Evolutionary conservation across 2,113 vertebrate species (phyloP), one percentile per base, ranked within the genome.

Genomic region (Psettodes erumei): DNA sequence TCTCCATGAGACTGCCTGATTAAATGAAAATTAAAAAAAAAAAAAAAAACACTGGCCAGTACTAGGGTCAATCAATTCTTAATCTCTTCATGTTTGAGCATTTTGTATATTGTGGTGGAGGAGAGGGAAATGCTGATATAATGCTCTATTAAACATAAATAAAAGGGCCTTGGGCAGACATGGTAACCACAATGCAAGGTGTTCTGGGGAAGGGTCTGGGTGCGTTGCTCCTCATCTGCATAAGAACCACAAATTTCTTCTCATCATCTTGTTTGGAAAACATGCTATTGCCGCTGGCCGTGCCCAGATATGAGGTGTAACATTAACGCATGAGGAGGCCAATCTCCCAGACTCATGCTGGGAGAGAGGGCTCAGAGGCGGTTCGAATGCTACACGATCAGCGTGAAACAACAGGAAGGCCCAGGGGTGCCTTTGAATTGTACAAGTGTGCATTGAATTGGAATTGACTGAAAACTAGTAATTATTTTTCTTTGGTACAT

Each of bases 291-390:
- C 83, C 54, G 28, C 21, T 8, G 75, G 87, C 70, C 62, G 60
- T 64, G 77, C 81, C 81, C 21, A 55, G 4, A 78, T 72, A 85
- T 33, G 88, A 86, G 84, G 72, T 82, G 75, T 77, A 81, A 76
- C 77, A 68, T 83, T 74, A 78, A 76, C 48, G 1, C 48, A 42
- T 0, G 21, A 77, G 50, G 73, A 84, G 77, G 68, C 70, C 77
- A 59, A 66, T 80, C 60, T 60, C 12, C 38, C 21, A 5, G 23
- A 3, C 45, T 59, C 70, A 35, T 12, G 69, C 76, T 64, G 75
- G 23, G 70, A 64, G 50, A 56, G 47, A 55, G 43, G 60, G 42
- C 69, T 74, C 62, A 0, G 43, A 38, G 74, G 55, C 1, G 3
- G 69, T 62, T 55, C 66, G 70, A 75, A 51, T 81, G 60, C 53